Evolutionary conservation across 92 coral and sea anemone species (phyloP), one percentile per base, ranked within the genome.

Genomic region (Zoanthus sociatus): DNA sequence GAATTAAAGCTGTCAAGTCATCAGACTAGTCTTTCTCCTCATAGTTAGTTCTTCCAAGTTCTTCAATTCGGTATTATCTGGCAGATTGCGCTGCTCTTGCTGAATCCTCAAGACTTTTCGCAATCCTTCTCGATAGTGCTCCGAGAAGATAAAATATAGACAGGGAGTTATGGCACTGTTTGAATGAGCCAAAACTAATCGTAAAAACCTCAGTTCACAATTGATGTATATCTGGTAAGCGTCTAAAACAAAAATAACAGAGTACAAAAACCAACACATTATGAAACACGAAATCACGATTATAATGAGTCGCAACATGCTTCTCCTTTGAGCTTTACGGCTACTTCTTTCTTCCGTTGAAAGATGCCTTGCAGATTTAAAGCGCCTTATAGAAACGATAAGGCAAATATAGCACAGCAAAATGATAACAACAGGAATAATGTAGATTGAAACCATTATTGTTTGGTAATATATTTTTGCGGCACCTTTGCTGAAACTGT

Each of bases 81-180:
- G 14, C 32, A 33, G 46, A 12, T 21, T 33, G 3, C 58, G 63
- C 61, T 55, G 31, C 0, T 13, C 18, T 11, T 9, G 64, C 8
- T 0, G 8, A 5, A 47, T 26, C 15, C 48, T 50, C 0, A 76
- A 51, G 4, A 15, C 12, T 17, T 48, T 48, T 70, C 63, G 79
- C 11, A 92, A 72, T 15, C 92, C 91, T 64, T 77, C 63, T 16
- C 88, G 86, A 58, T 92, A 92, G 51, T 90, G 88, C 66, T 87
- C 87, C 32, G 93, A 71, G 13, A 92, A 84, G 6, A 76, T 86
- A 9, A 88, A 84, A 26, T 87, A 90, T 2, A 92, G 71, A n/a
- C 91, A 90, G 0, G 95, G 95, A 14, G 84, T 90, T 1, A 90
- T 72, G 4, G 95, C 95, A 68, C 90, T 75, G 76, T 92, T 92